Percentiles rank a stretch among this genome's conserved stretches.
Evolutionary conservation across 1,140 invertebrate species (phyloP).

Genomic region (Calephelis nemesis): DNA sequence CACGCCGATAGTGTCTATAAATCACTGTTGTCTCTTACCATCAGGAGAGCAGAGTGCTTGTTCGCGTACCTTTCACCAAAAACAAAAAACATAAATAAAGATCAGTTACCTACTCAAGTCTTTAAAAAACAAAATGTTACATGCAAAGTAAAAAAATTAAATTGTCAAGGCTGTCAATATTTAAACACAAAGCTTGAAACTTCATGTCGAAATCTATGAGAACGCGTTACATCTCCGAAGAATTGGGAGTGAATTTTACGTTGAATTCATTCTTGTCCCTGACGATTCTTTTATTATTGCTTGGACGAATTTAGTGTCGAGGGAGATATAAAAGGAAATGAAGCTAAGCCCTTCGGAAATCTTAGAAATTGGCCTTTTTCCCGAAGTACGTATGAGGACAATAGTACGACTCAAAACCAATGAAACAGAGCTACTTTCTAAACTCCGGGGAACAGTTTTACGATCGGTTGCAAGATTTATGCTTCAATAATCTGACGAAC

Average conservation of each 20-base stretch:
- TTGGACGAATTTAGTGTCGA: constrained; percentile 65
- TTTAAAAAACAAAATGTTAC: too few relatives aligned
- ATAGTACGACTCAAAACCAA: constrained; percentile 37
- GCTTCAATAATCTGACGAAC: constrained; percentile 15
- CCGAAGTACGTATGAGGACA: constrained; percentile 38
- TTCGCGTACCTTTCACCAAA: too few relatives aligned
- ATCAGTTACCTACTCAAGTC: too few relatives aligned
- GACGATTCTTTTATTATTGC: constrained; percentile 65
- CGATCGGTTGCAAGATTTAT: constrained; percentile 28
- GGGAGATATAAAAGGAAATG: constrained; percentile 70
- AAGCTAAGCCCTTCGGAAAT: constrained; percentile 71
- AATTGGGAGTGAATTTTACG: constrained; percentile 47
- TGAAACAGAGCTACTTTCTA: constrained; percentile 24
- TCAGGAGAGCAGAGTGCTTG: too few relatives aligned
- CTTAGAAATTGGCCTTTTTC: constrained; percentile 66
- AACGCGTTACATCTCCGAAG: constrained; percentile 13
- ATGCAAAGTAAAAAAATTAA: background rate
- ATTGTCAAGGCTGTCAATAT: background rate
- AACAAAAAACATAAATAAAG: too few relatives aligned
- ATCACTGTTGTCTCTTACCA: too few relatives aligned
- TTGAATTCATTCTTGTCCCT: constrained; percentile 57
- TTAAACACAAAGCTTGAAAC: constrained; percentile 5
- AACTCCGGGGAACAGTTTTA: constrained; percentile 28
- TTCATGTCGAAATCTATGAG: constrained; percentile 3
- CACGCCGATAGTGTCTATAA: too few relatives aligned